A percentile compares a stretch with the other conserved stretches of the same genome.
Evolutionary conservation across 1,140 invertebrate genomes (phyloP).

Genomic region (Drosophila kurseongensis): DNA sequence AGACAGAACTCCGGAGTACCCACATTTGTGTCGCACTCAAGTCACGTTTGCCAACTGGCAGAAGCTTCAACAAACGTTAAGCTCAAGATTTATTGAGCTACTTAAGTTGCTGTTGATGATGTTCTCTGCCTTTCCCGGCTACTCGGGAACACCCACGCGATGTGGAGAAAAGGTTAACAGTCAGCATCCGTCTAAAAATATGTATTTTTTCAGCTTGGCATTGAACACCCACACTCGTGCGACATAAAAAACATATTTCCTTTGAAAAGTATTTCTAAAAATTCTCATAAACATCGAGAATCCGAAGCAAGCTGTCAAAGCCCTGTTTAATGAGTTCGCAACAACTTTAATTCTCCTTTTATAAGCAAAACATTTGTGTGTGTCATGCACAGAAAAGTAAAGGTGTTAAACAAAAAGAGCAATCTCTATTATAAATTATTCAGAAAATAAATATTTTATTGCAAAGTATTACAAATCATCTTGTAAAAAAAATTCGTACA

Average conservation of each 20-base stretch:
- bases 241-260: constrained; percentile 42
- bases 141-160: constrained; percentile 16
- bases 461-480: no score
- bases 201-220: constrained; percentile 3
- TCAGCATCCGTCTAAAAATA: constrained; percentile 21
- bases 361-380: not conserved
- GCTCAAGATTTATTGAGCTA: constrained; percentile 80
- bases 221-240: constrained; percentile 15
- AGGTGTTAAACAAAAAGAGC: no score
- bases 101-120: constrained; percentile 78
- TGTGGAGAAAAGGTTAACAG: constrained; percentile 50
- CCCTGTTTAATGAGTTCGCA: constrained; percentile 33
- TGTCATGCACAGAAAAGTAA: not conserved
- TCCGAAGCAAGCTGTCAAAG: constrained; percentile 29
- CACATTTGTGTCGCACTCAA: constrained; percentile 66
- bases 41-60: constrained; percentile 72
- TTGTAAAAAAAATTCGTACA: no score
- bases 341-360: constrained; percentile 19
- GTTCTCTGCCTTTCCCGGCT: constrained; percentile 25
- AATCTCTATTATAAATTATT: no score
- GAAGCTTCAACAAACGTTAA: constrained; percentile 77
- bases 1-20: constrained; percentile 36
- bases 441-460: no score
- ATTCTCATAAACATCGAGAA: constrained; percentile 22
- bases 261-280: constrained; percentile 38